phyloP scores from a whole-genome alignment of 1,140 invertebrate species.

The Eupristina koningsbergeri region DNA sequence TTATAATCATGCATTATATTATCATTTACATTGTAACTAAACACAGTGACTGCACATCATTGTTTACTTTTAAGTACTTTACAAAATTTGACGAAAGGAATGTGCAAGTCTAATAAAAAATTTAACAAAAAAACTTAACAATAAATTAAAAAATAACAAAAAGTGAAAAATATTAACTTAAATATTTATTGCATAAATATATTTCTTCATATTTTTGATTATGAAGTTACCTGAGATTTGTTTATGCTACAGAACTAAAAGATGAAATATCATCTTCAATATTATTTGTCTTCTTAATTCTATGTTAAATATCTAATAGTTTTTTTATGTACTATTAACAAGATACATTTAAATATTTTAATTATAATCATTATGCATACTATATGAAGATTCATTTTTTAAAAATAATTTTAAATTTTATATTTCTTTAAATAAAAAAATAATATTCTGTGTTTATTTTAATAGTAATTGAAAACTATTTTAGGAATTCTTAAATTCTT shows the following conservation, averaged over 20 bases:
- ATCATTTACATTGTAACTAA: constrained; percentile 5
- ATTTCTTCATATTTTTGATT: constrained; percentile 11
- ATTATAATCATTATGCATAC: constrained; percentile 25
- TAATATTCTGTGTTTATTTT: not conserved
- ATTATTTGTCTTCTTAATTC: constrained; percentile 13
- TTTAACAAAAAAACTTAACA: constrained; percentile 26
- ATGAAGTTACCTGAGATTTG: constrained; percentile 43
- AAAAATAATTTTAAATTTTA: constrained; percentile 6
- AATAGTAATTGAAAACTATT: not conserved
- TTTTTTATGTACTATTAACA: constrained; percentile 29
- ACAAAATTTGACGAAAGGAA: constrained; percentile 24
- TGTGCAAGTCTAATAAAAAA: constrained; percentile 22
- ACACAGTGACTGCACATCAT: constrained; percentile 20
- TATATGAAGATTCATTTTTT: constrained; percentile 16
- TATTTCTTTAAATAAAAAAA: constrained; percentile 15
- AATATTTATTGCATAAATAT: constrained; percentile 29
- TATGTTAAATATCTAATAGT: constrained; percentile 39
- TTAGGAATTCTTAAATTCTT: not conserved
- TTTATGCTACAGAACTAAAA: constrained; percentile 10
- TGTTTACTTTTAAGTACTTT: constrained; percentile 14
- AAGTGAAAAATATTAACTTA: constrained; percentile 11
- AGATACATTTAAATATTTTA: not conserved
- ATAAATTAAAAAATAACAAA: constrained; percentile 21
- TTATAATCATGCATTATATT: not conserved
- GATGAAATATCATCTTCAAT: not conserved